phyloP scores from a whole-genome alignment of 2,113 vertebrate species.

The Protobothrops flavoviridis region DNA sequence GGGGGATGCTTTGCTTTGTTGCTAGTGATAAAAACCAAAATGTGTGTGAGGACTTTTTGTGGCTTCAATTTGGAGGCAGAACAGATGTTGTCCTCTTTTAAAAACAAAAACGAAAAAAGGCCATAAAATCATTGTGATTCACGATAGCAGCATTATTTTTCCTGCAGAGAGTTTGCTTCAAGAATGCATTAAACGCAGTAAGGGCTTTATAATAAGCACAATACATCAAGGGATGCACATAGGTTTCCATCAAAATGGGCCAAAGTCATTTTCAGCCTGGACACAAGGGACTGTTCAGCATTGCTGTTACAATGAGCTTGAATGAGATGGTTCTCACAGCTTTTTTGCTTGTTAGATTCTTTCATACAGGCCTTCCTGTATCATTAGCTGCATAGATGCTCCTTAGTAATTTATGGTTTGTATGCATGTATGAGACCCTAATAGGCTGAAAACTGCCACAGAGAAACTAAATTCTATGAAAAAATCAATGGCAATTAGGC shows the following conservation, averaged over 20 bases:
- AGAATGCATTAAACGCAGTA: slow-evolving; percentile 21
- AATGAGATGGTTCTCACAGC: background rate
- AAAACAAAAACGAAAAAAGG: slow-evolving; percentile 46
- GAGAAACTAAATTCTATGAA: background rate
- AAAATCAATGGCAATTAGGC: background rate
- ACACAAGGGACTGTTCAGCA: background rate
- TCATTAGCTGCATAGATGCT: background rate
- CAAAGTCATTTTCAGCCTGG: background rate
- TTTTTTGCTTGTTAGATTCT: background rate
- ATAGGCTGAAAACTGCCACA: background rate
- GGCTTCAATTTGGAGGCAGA: slow-evolving; percentile 40
- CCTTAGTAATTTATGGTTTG: background rate
- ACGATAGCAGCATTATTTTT: slow-evolving; percentile 3
- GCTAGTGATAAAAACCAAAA: slow-evolving; percentile 49
- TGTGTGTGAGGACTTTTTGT: slow-evolving; percentile 5
- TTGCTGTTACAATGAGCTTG: background rate
- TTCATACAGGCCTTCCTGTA: background rate
- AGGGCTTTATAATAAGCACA: slow-evolving; percentile 18
- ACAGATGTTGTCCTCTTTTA: slow-evolving; percentile 25
- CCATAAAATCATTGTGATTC: slow-evolving; percentile 37
- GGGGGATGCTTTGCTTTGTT: slow-evolving; percentile 17
- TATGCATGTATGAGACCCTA: background rate
- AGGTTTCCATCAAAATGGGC: background rate
- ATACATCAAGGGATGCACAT: background rate
- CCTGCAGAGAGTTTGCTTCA: slow-evolving; percentile 27